These are phyloP conservation scores for Pterobdella sp. DNA, from an alignment of 2,888 invertebrate species.

Conservation along the genomic window DNA sequence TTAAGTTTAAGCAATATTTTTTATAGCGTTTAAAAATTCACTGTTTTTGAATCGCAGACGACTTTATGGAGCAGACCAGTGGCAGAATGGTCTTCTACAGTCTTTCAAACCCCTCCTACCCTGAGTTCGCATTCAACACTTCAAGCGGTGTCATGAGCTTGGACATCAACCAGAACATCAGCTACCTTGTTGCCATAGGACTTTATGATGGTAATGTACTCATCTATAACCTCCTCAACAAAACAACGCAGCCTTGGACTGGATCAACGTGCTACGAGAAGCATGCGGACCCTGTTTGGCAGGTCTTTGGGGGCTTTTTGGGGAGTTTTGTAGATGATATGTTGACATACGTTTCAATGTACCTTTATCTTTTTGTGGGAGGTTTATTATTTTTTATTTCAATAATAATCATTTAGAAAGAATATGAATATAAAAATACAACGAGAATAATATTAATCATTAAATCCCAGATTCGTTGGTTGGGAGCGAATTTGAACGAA, in stretches of 20 bases:
- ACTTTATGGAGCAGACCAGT: slow-evolving; percentile 70
- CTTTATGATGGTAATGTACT: slow-evolving; percentile 74
- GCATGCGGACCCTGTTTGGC: slow-evolving; percentile 81
- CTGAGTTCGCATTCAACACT: slow-evolving; percentile 74
- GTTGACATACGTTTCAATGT: too few relatives aligned
- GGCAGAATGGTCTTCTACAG: slow-evolving; percentile 77
- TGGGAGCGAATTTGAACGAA: slow-evolving; percentile 77
- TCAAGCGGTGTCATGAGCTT: slow-evolving; percentile 80
- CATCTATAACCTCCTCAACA: slow-evolving; percentile 69
- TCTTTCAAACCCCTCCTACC: slow-evolving; percentile 85
- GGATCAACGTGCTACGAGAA: slow-evolving; percentile 67
- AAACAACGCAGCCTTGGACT: slow-evolving; percentile 55
- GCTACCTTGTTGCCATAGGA: slow-evolving; percentile 75
- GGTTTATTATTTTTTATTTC: too few relatives aligned
- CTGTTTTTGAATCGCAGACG: slow-evolving; percentile 66
- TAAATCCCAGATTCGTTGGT: slow-evolving; percentile 81
- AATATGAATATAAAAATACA: background rate
- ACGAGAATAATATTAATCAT: too few relatives aligned
- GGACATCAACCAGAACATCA: slow-evolving; percentile 66
- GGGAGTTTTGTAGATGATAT: too few relatives aligned
- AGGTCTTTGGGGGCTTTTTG: too few relatives aligned
- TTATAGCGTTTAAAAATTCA: too few relatives aligned
- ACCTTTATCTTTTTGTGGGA: too few relatives aligned
- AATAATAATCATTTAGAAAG: slow-evolving; percentile 1
- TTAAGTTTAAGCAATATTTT: too few relatives aligned